phyloP scores from a whole-genome alignment of 2,113 vertebrate genomes.

The Dipodomys spectabilis region DNA sequence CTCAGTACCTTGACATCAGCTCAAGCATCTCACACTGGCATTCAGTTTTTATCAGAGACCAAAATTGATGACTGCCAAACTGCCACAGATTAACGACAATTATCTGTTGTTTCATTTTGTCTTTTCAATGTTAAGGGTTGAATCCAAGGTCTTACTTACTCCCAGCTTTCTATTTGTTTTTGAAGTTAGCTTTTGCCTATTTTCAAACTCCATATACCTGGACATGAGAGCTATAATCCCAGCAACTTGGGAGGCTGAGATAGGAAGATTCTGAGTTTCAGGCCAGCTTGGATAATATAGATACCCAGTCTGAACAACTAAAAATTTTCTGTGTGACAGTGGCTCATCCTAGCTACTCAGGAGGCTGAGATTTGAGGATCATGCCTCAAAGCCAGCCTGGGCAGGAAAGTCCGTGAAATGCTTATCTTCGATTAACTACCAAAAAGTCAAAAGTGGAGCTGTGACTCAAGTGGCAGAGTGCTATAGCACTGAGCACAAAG shows the following conservation, averaged over 20 bases:
- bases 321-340: too few species aligned
- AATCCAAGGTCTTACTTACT: background rate
- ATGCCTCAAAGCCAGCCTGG: too few species aligned
- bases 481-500: too few species aligned
- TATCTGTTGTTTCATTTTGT: background rate
- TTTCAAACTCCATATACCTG: background rate
- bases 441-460: too few species aligned
- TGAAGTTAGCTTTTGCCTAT: background rate
- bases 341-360: too few species aligned
- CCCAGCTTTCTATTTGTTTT: background rate
- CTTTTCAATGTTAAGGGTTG: background rate
- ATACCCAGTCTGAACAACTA: background rate
- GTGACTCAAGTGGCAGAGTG: too few species aligned
- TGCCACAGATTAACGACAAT: background rate
- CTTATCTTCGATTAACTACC: too few species aligned
- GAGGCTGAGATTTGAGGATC: too few species aligned
- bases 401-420: too few species aligned
- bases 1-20: background rate
- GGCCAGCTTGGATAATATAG: background rate
- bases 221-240: background rate
- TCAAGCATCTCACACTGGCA: background rate
- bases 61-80: background rate
- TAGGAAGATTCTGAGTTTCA: background rate
- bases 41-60: background rate
- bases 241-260: background rate